Evolutionary conservation across 1,140 invertebrate species (phyloP), one percentile per base, ranked within the genome.

Genomic region (Geopemphigus sp.): DNA sequence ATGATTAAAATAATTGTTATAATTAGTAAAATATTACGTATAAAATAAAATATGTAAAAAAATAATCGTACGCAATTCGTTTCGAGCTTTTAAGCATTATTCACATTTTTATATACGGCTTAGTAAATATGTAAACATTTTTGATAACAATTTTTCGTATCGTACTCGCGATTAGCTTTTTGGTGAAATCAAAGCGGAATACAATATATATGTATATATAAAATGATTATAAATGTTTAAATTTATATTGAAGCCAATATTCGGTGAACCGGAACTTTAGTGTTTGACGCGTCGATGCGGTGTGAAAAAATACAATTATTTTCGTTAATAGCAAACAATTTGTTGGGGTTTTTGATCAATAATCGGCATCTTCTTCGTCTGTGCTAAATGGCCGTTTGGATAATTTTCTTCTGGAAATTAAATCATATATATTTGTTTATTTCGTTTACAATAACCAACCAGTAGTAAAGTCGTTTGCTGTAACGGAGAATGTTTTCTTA

Each of bases 331-430:
- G n/a, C 15, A 50, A 68, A 39, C 8, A 39, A 68, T 68, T 22
- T 24, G 22, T 68, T 6, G 1, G 17, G 12, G 3, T 26, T 39
- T 24, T 68, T 17, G 3, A 54, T 78, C 73, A 78, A 78, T 63
- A 78, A 53, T 78, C 74, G 39, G 22, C 74, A 32, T 78, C 74
- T 63, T 78, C 74, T 61, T 78, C 74, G 10, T 78, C 74, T 29
- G 74, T 78, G 22, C 74, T 78, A n/a, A 78, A 78, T 29, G 74
- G 74, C 24, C 57, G 57, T 78, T 57, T 78, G 3, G 74, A 78
- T 19, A 78, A 50, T 63, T 78, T 78, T 59, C 74, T 59, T 10
- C 74, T 78, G 56, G 1, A 78, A 78, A 70, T 68, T 45, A 50
- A 50, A 50, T 50, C 47, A 50, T 12, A 50, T 50, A 8, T 6